A percentile compares a stretch with the other conserved stretches of the same genome.
phyloP scores from a whole-genome alignment of 2,888 invertebrate species.

The Diadegma fenestrale region DNA sequence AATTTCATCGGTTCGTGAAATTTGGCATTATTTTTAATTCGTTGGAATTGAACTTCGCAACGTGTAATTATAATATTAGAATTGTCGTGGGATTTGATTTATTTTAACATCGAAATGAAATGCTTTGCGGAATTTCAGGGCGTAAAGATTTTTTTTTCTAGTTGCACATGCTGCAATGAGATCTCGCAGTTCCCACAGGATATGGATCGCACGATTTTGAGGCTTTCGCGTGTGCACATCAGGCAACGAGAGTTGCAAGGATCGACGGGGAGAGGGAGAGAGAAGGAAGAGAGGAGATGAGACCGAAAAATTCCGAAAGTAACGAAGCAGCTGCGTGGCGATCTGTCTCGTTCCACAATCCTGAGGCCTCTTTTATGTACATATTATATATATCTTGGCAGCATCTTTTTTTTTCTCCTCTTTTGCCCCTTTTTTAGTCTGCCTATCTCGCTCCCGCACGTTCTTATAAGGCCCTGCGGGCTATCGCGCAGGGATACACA shows the following conservation, averaged over 20 bases:
- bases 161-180: slow-evolving; percentile 46
- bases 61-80: neutral
- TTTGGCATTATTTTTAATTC: neutral
- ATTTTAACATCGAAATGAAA: neutral
- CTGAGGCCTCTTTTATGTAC: slow-evolving; percentile 39
- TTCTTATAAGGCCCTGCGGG: slow-evolving; percentile 55
- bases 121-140: neutral
- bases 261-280: slow-evolving; percentile 30
- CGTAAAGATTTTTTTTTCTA: neutral
- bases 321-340: slow-evolving; percentile 80
- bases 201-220: slow-evolving; percentile 27
- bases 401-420: slow-evolving; percentile 7
- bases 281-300: slow-evolving; percentile 28
- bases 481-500: slow-evolving; percentile 62
- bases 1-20: neutral
- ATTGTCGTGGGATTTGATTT: neutral
- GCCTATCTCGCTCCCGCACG: slow-evolving; percentile 36
- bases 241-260: slow-evolving; percentile 44
- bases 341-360: slow-evolving; percentile 68
- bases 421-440: slow-evolving; percentile 48
- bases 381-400: slow-evolving; percentile 26
- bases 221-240: slow-evolving; percentile 35
- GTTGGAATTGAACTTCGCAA: neutral
- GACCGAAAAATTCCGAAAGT: slow-evolving; percentile 80
- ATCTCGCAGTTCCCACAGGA: slow-evolving; percentile 53